Conservation (phyloP, 2,888 invertebrate genomes). For the Pollenia angustigena region DNA sequence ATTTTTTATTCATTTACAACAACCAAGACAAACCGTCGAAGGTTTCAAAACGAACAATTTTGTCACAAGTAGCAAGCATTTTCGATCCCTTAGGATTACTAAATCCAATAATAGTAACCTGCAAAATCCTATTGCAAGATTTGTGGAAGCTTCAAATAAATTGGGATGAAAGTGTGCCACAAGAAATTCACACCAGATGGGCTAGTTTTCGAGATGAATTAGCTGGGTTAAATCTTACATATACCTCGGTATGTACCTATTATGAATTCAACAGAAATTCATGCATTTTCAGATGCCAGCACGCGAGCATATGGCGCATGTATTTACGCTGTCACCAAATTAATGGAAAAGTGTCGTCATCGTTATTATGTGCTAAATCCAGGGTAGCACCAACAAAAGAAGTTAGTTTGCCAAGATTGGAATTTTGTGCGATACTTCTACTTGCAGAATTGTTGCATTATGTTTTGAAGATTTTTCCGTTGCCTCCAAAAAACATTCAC, state of each 20-base stretch:
- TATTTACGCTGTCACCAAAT: constrained; percentile 36
- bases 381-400: constrained; percentile 44
- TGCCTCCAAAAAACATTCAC: too few relatives aligned
- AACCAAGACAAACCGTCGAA: too few relatives aligned
- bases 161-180: constrained; percentile 64
- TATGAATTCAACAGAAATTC: constrained; percentile 35
- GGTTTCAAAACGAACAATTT: too few relatives aligned
- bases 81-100: too few relatives aligned
- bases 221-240: constrained; percentile 22
- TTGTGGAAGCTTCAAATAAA: too few relatives aligned
- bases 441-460: too few relatives aligned
- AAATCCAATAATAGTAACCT: too few relatives aligned
- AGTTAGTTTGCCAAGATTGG: constrained; percentile 44
- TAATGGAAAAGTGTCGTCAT: constrained; percentile 4
- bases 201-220: constrained; percentile 23
- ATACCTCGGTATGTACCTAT: constrained; percentile 53
- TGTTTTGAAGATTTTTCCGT: too few relatives aligned
- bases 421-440: too few relatives aligned
- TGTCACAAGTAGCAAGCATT: too few relatives aligned
- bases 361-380: constrained; percentile 49
- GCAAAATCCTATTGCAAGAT: too few relatives aligned
- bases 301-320: constrained; percentile 60
- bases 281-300: constrained; percentile 62
- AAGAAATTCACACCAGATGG: constrained; percentile 43
- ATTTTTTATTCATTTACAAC: too few relatives aligned